phyloP scores from a whole-genome alignment of 2,888 invertebrate genomes.

The Drosophila buzzatii region DNA sequence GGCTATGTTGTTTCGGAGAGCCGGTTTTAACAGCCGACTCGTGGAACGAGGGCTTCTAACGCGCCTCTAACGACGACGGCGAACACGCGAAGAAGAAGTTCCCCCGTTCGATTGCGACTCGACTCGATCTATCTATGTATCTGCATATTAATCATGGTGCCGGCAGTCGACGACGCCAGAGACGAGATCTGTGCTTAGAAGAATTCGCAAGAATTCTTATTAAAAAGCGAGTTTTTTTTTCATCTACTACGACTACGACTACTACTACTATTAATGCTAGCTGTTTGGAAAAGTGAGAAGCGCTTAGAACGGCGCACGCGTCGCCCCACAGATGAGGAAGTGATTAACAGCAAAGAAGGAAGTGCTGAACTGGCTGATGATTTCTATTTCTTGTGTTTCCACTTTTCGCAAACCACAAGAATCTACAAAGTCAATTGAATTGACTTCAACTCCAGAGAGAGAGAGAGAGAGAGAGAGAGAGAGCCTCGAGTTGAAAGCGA shows the following conservation, averaged over 20 bases:
- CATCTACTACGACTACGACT: conserved; percentile 17
- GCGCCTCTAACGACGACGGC: conserved; percentile 70
- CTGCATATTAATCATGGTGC: conserved; percentile 76
- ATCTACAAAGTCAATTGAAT: conserved; percentile 30
- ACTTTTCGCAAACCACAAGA: conserved; percentile 54
- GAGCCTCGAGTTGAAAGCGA: neutral
- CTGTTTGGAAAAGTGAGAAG: conserved; percentile 76
- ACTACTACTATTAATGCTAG: conserved; percentile 12
- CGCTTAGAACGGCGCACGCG: conserved; percentile 79
- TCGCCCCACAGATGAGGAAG: conserved; percentile 76
- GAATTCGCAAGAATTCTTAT: conserved; percentile 80
- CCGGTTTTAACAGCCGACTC: conserved; percentile 42
- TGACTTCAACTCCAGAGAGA: neutral
- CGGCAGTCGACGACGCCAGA: conserved; percentile 21
- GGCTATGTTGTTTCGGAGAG: conserved; percentile 41
- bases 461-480: neutral
- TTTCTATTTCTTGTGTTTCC: conserved; percentile 71
- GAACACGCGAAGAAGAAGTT: conserved; percentile 40
- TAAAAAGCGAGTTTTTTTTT: conserved; percentile 75
- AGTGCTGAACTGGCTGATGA: conserved; percentile 72
- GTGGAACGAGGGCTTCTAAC: conserved; percentile 56
- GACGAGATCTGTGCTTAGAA: conserved; percentile 37
- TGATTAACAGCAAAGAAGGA: conserved; percentile 77
- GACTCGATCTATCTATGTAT: conserved; percentile 51
- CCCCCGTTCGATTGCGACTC: conserved; percentile 23